phyloP scores from a whole-genome alignment of 2,113 vertebrate species.

The Sclerurus mexicanus region DNA sequence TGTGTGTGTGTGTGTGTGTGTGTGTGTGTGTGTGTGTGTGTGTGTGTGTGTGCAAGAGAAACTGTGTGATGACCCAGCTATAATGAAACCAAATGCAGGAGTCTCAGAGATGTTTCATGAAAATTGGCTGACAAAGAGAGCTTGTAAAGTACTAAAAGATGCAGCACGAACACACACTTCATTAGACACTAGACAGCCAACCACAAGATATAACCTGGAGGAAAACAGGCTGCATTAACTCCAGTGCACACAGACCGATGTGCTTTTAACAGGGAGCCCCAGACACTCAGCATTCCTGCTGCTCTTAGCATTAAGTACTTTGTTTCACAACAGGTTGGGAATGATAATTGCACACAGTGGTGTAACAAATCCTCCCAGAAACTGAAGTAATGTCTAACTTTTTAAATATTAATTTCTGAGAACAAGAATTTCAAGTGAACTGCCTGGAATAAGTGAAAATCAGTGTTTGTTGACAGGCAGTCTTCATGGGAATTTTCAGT shows the following conservation, averaged over 20 bases:
- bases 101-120: neutral
- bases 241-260: rapidly evolving
- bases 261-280: neutral
- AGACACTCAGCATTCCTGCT: neutral
- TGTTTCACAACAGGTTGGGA: neutral
- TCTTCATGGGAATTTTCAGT: neutral
- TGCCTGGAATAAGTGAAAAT: neutral
- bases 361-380: neutral
- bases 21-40: rapidly evolving
- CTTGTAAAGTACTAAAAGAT: neutral
- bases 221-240: neutral
- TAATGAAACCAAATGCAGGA: neutral
- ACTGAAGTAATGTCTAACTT: neutral
- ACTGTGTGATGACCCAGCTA: neutral
- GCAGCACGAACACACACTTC: neutral
- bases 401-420: neutral
- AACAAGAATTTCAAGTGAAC: neutral
- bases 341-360: neutral
- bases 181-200: constrained; percentile 3
- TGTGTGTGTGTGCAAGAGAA: rapidly evolving
- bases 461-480: neutral
- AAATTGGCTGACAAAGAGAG: neutral
- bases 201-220: neutral
- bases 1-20: rapidly evolving
- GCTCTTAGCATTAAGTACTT: neutral